Evolutionary conservation across 2,113 vertebrate species (phyloP).

Genomic region (Ochotona curzoniae): DNA sequence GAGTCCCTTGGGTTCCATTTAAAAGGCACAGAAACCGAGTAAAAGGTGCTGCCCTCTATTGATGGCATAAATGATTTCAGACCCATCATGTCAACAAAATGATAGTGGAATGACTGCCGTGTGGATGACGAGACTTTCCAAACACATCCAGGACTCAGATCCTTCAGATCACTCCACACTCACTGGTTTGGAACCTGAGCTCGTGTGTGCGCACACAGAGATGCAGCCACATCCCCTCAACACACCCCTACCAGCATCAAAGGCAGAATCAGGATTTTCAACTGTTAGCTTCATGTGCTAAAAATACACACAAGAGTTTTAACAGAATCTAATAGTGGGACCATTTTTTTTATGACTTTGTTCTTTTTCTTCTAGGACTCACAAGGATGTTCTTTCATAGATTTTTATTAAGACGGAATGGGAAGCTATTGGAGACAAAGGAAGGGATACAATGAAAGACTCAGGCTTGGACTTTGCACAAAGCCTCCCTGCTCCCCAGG

Average conservation of each 20-base stretch:
- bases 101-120: not conserved
- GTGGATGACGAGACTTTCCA: not conserved
- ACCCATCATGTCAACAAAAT: not conserved
- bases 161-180: not conserved
- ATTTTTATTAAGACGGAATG: not conserved
- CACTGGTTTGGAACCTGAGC: not conserved
- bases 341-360: not conserved
- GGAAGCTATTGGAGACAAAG: not conserved
- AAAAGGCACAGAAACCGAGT: not conserved
- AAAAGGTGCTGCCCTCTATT: not conserved
- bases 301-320: not conserved
- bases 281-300: conserved; percentile 15
- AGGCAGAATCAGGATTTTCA: not conserved
- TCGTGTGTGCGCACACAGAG: not conserved
- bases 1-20: not conserved
- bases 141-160: not conserved
- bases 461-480: not conserved
- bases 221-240: not conserved
- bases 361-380: not conserved
- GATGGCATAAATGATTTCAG: not conserved
- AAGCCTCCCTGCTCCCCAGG: not conserved
- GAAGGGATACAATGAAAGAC: not conserved
- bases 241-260: not conserved
- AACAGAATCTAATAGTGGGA: not conserved
- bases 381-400: not conserved